These are phyloP conservation scores for Nesospiza acunhae DNA, from an alignment of 2,113 vertebrate genomes.

Conservation along the genomic window DNA sequence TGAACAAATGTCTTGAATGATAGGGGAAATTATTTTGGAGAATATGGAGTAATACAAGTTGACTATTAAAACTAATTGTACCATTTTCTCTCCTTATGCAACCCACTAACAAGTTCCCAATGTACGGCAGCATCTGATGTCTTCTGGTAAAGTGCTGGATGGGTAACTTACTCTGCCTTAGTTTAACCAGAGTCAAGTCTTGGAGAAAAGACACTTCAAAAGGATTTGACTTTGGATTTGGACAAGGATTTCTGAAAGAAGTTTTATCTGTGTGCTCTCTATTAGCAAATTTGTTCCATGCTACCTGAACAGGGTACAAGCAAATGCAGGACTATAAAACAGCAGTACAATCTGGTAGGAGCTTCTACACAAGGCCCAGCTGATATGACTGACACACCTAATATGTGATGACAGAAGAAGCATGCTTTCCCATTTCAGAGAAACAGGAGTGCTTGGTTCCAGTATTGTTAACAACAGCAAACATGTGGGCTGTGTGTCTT, in stretches of 20 bases:
- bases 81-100: neutral
- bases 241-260: neutral
- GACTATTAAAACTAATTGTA: neutral
- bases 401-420: neutral
- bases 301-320: neutral
- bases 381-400: neutral
- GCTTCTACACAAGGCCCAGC: neutral
- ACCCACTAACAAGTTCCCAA: neutral
- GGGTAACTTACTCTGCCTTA: neutral
- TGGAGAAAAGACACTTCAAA: neutral
- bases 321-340: neutral
- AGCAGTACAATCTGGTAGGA: neutral
- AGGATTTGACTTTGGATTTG: neutral
- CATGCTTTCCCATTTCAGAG: neutral
- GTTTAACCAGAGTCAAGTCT: neutral
- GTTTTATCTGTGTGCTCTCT: neutral
- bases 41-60: neutral
- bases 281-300: neutral
- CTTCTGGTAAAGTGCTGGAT: neutral
- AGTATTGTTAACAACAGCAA: neutral
- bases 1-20: neutral
- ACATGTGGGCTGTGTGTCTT: neutral
- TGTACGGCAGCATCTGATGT: neutral
- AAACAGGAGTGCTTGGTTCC: neutral
- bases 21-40: neutral